These are phyloP conservation scores for Acrossocheilus fasciatus DNA, from an alignment of 2,797 vertebrate genomes.

Conservation along the genomic window DNA sequence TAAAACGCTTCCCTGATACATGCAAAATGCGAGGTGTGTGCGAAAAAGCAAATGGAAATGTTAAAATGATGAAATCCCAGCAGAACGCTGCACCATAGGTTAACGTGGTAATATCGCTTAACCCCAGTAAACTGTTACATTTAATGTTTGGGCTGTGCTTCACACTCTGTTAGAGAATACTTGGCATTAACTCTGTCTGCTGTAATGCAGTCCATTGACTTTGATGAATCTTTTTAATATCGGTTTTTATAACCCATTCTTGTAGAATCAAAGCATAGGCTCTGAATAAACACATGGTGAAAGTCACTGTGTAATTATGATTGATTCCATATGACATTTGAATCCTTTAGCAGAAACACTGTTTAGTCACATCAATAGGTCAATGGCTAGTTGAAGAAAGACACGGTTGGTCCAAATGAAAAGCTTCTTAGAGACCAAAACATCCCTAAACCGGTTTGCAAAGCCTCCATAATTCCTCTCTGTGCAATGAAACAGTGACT, in stretches of 20 bases:
- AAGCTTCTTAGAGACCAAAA: constrained; percentile 56
- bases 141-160: constrained; percentile 26
- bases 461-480: constrained; percentile 34
- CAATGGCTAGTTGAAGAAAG: constrained; percentile 47
- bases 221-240: constrained; percentile 60
- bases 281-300: constrained; percentile 35
- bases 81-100: neutral
- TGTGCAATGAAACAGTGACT: constrained; percentile 30
- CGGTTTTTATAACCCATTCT: constrained; percentile 23
- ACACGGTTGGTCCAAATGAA: constrained; percentile 33
- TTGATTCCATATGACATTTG: constrained; percentile 61
- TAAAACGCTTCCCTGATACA: neutral
- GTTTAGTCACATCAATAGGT: constrained; percentile 59
- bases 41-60: constrained; percentile 8
- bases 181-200: constrained; percentile 28
- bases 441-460: constrained; percentile 46
- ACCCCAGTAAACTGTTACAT: constrained; percentile 4
- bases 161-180: constrained; percentile 31
- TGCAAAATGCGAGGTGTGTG: neutral
- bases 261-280: constrained; percentile 30
- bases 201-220: constrained; percentile 50
- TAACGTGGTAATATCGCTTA: neutral
- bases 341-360: constrained; percentile 51
- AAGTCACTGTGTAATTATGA: constrained; percentile 51
- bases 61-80: neutral